Evolutionary conservation across 2,888 invertebrate species (phyloP), one percentile per base, ranked within the genome.

Genomic region (Cabera pusaria): DNA sequence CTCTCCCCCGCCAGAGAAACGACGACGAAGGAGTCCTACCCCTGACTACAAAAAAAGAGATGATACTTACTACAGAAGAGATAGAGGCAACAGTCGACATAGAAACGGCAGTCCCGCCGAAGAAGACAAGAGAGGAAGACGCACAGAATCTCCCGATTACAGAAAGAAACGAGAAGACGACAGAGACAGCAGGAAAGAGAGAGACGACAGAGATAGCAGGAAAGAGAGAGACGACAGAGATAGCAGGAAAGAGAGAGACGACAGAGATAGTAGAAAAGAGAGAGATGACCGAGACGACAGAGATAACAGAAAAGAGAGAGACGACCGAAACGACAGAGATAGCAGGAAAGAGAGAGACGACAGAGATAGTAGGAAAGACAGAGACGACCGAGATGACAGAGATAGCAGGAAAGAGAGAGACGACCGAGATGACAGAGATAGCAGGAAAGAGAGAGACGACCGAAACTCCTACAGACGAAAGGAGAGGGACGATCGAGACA

Each of bases 1-100:
- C 0, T 83, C 86, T 0, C 80, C 84, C 0, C 73, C 73, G 1
- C 81, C 82, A 0, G 80, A 79, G 9, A 86, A 83, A 45, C 69
- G 69, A 44, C 65, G 80, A 1, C 71, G 76, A 1, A 71, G 57
- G 31, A 85, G 83, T 33, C 61, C 69, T 0, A 76, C 83, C 0
- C 60, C 61, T 1, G 75, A 76, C 2, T 64, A 52, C 38, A 75
- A 61, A 48, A 54, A 46, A 6, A 56, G 45, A 9, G 70, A 73
- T 31, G 68, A 65, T 3, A 61, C 52, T 7, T 68, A 72, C 36
- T 66, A 72, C 31, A 46, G 18, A 26, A 48, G 40, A 39, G 70
- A 66, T 64, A 60, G 50, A 62, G 67, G 38, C 42, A 52, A 57
- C 16, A 61, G 59, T 41, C 55, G 60, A 17, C 52, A 36, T 51